Conservation (phyloP, 37 sponge, comb jelly and placozoan genomes). For the Agelas oroides region DNA sequence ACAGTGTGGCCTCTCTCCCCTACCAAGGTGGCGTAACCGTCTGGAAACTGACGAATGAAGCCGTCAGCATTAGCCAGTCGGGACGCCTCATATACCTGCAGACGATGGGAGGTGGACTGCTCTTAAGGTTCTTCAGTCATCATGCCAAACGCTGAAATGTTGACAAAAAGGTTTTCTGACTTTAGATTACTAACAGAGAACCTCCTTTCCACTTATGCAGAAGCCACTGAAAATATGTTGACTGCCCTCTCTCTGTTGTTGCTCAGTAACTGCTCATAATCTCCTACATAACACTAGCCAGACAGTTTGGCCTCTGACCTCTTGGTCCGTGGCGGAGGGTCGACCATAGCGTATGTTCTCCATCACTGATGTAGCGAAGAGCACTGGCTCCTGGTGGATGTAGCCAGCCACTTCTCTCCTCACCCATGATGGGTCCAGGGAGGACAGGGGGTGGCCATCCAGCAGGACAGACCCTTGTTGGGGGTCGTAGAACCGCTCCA, state of each 20-base stretch:
- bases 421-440: conserved; percentile 88
- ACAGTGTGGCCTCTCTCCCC: conserved; percentile 89
- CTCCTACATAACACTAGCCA: too few species aligned
- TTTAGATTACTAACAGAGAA: too few species aligned
- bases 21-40: conserved; percentile 85
- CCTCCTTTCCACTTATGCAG: too few species aligned
- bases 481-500: conserved; percentile 93
- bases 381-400: conserved; percentile 94
- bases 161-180: too few species aligned
- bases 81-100: conserved; percentile 75
- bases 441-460: conserved; percentile 26
- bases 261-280: too few species aligned
- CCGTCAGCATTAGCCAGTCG: conserved; percentile 84
- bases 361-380: conserved; percentile 88
- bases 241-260: too few species aligned
- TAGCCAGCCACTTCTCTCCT: conserved; percentile 84
- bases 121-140: too few species aligned
- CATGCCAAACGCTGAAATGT: too few species aligned
- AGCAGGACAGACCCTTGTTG: conserved; percentile 23
- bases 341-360: conserved; percentile 93
- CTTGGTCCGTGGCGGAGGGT: conserved; percentile 78
- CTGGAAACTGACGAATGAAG: conserved; percentile 80
- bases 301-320: too few species aligned
- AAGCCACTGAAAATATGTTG: too few species aligned
- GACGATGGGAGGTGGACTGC: too few species aligned